Conservation (phyloP, 2,113 vertebrate species). For the Chamaetylas fuelleborni region DNA sequence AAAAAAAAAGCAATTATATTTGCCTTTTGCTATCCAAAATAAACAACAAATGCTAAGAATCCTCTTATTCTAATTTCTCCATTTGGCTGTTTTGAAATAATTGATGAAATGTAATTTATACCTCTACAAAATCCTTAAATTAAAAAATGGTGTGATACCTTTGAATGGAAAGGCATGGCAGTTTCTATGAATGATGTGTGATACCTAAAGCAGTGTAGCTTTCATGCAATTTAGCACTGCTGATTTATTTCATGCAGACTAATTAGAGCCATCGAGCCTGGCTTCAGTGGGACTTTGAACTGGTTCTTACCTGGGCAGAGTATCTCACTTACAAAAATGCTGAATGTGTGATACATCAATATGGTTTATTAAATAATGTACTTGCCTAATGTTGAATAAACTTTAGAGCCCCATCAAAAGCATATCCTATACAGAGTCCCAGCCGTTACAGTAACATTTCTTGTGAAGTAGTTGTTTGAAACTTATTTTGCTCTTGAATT, state of each 20-base stretch:
- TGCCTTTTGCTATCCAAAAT: constrained; percentile 6
- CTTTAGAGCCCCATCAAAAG: neutral
- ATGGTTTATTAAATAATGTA: neutral
- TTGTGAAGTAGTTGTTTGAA: neutral
- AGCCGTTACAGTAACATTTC: neutral
- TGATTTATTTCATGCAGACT: neutral
- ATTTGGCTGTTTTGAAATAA: neutral
- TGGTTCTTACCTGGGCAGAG: neutral
- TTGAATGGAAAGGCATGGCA: neutral
- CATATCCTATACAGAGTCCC: neutral
- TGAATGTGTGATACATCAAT: neutral
- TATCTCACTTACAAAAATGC: neutral
- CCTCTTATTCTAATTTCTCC: neutral
- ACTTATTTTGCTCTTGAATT: neutral
- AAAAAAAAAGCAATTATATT: neutral
- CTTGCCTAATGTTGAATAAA: neutral
- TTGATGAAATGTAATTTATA: neutral
- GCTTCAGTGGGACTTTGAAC: neutral
- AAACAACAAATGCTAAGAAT: constrained; percentile 16
- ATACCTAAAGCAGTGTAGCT: neutral
- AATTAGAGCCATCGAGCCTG: neutral
- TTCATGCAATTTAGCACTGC: neutral
- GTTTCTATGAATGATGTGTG: neutral
- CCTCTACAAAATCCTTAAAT: neutral
- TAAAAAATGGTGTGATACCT: neutral